Evolutionary conservation across 2,113 vertebrate species (phyloP).

Genomic region (Sardina pilchardus): DNA sequence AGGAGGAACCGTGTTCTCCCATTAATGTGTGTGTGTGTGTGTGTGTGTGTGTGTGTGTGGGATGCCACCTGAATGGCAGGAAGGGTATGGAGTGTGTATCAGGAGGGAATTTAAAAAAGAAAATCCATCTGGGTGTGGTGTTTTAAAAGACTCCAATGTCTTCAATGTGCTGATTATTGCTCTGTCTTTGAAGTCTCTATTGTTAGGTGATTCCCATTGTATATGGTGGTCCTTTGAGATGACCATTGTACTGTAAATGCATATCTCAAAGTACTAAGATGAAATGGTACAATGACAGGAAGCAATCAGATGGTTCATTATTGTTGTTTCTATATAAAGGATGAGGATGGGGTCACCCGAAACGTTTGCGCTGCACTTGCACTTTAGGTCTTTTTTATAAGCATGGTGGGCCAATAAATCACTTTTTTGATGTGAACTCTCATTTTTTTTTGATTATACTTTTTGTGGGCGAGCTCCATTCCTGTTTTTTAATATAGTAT

Average conservation of each 20-base stretch:
- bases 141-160: not conserved
- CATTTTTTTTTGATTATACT: no score
- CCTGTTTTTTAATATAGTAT: no score
- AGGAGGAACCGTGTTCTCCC: conserved; percentile 41
- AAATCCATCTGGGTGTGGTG: not conserved
- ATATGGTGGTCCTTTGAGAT: not conserved
- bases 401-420: no score
- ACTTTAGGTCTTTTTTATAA: no score
- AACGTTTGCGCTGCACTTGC: no score
- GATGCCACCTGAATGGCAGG: conserved; percentile 68
- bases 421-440: no score
- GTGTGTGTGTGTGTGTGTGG: conserved; percentile 36
- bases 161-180: not conserved
- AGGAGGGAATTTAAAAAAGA: conserved; percentile 48
- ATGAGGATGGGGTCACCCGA: no score
- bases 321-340: not conserved
- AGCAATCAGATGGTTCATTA: not conserved
- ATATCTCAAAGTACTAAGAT: not conserved
- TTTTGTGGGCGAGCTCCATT: no score
- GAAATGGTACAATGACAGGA: not conserved
- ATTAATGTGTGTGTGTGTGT: not conserved
- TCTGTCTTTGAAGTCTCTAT: not conserved
- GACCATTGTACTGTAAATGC: not conserved
- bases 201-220: not conserved
- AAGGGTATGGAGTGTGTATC: conserved; percentile 56